Conservation (phyloP, 2,888 invertebrate species). For the Cinara cedri region DNA sequence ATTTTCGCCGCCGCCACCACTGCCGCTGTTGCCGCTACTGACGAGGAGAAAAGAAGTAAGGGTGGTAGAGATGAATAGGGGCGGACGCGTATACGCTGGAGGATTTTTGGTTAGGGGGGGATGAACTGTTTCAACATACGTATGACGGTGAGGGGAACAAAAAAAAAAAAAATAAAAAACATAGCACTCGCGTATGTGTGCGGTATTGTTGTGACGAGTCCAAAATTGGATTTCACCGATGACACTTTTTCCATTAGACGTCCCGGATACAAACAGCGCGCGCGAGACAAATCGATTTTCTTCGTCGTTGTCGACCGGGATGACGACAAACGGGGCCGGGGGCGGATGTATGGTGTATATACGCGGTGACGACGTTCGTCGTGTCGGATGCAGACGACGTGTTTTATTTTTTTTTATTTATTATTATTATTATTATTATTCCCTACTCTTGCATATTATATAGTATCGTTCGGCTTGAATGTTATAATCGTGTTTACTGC, state of each 20-base stretch:
- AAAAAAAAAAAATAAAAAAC: not conserved
- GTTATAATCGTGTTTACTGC: not conserved
- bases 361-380: not conserved
- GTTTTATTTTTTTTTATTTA: not conserved
- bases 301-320: not conserved
- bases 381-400: slow-evolving; percentile 1
- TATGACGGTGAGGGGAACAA: not conserved
- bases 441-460: not conserved
- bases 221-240: slow-evolving; percentile 54
- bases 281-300: slow-evolving; percentile 46
- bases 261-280: slow-evolving; percentile 24
- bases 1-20: not conserved
- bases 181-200: slow-evolving; percentile 3
- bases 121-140: not conserved
- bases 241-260: slow-evolving; percentile 52
- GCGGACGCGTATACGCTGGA: no score
- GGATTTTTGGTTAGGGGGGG: not conserved
- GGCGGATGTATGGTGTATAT: not conserved
- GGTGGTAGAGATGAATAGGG: no score
- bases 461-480: not conserved
- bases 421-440: not conserved
- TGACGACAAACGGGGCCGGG: no score
- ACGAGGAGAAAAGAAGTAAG: no score
- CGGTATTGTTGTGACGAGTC: slow-evolving; percentile 51
- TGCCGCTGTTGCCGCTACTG: no score